These are phyloP conservation scores for Eristalis tenax DNA, from an alignment of 2,888 invertebrate genomes.

Conservation along the genomic window DNA sequence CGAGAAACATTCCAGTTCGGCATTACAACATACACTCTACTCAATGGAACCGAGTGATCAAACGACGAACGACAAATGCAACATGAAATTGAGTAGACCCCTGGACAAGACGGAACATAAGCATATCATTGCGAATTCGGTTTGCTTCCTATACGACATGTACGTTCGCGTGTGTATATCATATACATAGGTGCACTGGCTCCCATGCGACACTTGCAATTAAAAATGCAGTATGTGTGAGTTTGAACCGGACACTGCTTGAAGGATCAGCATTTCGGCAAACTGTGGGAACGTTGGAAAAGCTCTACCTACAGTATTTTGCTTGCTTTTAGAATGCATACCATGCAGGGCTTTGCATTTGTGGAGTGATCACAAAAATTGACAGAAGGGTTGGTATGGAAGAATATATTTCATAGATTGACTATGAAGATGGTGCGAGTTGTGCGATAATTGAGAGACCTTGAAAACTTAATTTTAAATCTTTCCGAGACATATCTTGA, in stretches of 20 bases:
- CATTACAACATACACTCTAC: constrained; percentile 46
- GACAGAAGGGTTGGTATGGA: background rate
- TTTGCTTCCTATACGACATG: background rate
- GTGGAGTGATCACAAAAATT: background rate
- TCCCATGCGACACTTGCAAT: constrained; percentile 40
- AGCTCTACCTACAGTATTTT: background rate
- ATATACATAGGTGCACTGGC: background rate
- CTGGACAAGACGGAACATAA: constrained; percentile 46
- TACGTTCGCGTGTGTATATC: background rate
- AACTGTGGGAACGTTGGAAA: constrained; percentile 57
- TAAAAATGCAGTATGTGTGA: constrained; percentile 37
- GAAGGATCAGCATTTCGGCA: constrained; percentile 48
- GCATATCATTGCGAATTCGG: constrained; percentile 38
- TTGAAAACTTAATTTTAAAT: too few relatives aligned
- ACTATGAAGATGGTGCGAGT: too few relatives aligned
- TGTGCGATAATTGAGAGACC: too few relatives aligned
- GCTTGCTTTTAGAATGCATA: background rate
- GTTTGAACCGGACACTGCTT: constrained; percentile 57
- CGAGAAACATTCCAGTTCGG: background rate
- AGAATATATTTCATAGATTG: too few relatives aligned
- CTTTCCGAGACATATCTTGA: too few relatives aligned
- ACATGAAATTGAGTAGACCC: constrained; percentile 64
- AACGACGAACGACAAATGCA: constrained; percentile 50
- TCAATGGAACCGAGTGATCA: constrained; percentile 2
- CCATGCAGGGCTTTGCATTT: background rate